Evolutionary conservation across 2,888 invertebrate genomes (phyloP).

Genomic region (Callinectes sapidus): DNA sequence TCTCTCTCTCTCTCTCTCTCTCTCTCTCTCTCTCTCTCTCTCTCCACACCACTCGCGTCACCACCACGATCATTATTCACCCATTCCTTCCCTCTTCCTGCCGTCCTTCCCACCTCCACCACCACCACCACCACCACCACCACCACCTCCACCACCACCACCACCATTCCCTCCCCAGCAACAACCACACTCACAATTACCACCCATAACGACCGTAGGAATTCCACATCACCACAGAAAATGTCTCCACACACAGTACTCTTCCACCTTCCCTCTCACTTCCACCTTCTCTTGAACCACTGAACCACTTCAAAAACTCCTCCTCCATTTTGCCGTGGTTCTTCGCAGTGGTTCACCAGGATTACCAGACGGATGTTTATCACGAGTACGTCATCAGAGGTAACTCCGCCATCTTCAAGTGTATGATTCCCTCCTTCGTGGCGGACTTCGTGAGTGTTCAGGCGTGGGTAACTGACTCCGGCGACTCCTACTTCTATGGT

Average conservation of each 20-base stretch:
- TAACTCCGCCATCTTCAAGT: slow-evolving; percentile 72
- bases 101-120: slow-evolving; percentile 8
- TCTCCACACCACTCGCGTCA: neutral
- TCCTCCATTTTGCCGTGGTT: neutral
- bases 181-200: slow-evolving; percentile 7
- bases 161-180: neutral
- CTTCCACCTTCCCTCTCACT: neutral
- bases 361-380: slow-evolving; percentile 88
- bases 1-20: slow-evolving; percentile 47
- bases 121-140: slow-evolving; percentile 31
- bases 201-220: neutral
- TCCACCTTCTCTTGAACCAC: neutral
- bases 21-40: slow-evolving; percentile 40
- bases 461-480: slow-evolving; percentile 73
- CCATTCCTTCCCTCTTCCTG: neutral
- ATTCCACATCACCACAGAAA: neutral
- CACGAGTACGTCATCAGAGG: slow-evolving; percentile 88
- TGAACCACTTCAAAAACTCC: neutral
- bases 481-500: slow-evolving; percentile 75
- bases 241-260: neutral
- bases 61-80: neutral
- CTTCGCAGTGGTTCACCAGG: slow-evolving; percentile 87
- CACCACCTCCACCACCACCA: neutral
- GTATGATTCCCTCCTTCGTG: slow-evolving; percentile 73
- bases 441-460: slow-evolving; percentile 73